Evolutionary conservation across 2,888 invertebrate genomes (phyloP).

Genomic region (Copidosoma aretas): DNA sequence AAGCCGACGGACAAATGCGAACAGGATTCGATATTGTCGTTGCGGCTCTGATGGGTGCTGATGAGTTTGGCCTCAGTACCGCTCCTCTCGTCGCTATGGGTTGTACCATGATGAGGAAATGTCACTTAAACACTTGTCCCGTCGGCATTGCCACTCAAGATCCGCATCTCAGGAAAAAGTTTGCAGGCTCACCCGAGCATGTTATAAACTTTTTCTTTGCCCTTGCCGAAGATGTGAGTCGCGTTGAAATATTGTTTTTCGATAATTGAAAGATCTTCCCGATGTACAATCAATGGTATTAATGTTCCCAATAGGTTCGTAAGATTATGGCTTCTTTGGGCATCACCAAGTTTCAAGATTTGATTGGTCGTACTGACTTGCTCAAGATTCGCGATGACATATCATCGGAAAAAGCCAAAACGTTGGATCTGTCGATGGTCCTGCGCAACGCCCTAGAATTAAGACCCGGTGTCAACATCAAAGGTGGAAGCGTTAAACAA

Average conservation of each 20-base stretch:
- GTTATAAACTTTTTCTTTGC: constrained; percentile 97
- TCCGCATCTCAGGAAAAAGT: constrained; percentile 92
- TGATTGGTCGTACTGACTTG: constrained; percentile 91
- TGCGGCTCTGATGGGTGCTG: constrained; percentile 94
- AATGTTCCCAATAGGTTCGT: constrained; percentile 71
- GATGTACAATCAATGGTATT: too few relatives aligned
- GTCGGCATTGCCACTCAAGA: constrained; percentile 99
- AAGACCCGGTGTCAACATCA: constrained; percentile 87
- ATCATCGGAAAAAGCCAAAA: constrained; percentile 78
- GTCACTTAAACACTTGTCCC: constrained; percentile 98
- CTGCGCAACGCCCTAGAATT: constrained; percentile 89
- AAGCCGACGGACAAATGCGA: constrained; percentile 94
- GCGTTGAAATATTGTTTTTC: not conserved
- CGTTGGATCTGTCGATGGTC: constrained; percentile 84
- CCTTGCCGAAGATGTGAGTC: constrained; percentile 90
- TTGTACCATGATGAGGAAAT: constrained; percentile 99
- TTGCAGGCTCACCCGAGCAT: constrained; percentile 96
- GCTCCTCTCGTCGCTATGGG: constrained; percentile 97
- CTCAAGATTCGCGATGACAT: constrained; percentile 76
- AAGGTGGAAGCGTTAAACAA: constrained; percentile 84
- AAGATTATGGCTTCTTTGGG: constrained; percentile 91
- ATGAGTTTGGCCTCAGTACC: constrained; percentile 98
- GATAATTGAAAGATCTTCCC: too few relatives aligned
- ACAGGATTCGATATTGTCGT: constrained; percentile 96
- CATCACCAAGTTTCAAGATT: constrained; percentile 84